These are phyloP conservation scores for Siphonodentalium dalli DNA, from an alignment of 2,888 invertebrate genomes.

Conservation along the genomic window DNA sequence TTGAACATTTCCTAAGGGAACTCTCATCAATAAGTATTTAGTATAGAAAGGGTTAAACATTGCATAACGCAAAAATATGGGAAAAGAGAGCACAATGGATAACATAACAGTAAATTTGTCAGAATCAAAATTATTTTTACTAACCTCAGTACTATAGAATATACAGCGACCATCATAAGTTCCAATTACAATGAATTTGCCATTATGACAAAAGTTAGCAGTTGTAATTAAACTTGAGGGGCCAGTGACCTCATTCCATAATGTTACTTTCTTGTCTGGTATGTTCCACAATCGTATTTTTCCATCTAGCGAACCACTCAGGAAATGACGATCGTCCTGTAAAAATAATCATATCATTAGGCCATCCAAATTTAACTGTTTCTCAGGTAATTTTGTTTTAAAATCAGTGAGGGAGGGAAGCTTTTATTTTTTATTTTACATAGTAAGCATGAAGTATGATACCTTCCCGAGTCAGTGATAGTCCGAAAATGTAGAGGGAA, in stretches of 20 bases:
- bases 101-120: background rate
- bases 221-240: slow-evolving; percentile 88
- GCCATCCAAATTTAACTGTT: too few species aligned
- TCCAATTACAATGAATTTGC: slow-evolving; percentile 97
- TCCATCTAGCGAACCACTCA: slow-evolving; percentile 97
- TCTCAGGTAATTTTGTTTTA: too few species aligned
- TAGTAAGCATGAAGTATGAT: too few species aligned
- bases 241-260: slow-evolving; percentile 92
- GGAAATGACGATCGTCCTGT: slow-evolving; percentile 79
- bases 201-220: slow-evolving; percentile 96
- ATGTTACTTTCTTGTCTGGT: slow-evolving; percentile 97
- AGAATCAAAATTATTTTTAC: slow-evolving; percentile 8
- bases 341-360: too few species aligned
- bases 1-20: too few species aligned
- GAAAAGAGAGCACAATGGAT: background rate
- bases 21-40: too few species aligned
- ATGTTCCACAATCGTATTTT: slow-evolving; percentile 99
- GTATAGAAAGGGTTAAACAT: too few species aligned
- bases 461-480: too few species aligned
- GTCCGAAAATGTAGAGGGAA: too few species aligned
- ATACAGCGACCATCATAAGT: slow-evolving; percentile 98
- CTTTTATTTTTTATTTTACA: too few species aligned
- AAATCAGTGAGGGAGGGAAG: too few species aligned
- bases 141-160: slow-evolving; percentile 91
- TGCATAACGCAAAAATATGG: too few species aligned